Conservation (phyloP, 2,888 invertebrate genomes). For the Nephrotoma flavescens region DNA sequence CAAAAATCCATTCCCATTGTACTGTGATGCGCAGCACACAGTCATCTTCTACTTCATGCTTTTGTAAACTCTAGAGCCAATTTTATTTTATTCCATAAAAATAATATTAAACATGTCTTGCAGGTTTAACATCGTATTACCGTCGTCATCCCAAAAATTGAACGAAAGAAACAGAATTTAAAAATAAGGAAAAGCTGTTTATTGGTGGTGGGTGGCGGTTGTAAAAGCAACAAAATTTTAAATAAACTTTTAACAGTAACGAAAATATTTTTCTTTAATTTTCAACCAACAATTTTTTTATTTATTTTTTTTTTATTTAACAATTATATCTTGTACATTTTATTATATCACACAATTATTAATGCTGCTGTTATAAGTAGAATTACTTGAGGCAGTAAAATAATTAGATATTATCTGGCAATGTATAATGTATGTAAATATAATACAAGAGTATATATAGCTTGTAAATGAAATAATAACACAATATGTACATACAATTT, state of each 20-base stretch:
- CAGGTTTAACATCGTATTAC: background rate
- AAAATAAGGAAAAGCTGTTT: background rate
- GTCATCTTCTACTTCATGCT: background rate
- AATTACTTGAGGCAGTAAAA: background rate
- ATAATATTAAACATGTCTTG: background rate
- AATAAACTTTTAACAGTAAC: background rate
- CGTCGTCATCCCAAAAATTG: background rate
- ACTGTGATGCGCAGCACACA: background rate
- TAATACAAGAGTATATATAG: background rate
- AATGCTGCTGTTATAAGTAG: background rate
- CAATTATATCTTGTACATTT: background rate
- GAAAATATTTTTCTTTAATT: background rate
- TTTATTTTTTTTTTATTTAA: background rate
- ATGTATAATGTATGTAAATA: background rate
- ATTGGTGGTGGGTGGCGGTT: background rate
- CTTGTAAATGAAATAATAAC: background rate
- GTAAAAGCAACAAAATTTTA: background rate
- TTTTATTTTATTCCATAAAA: background rate
- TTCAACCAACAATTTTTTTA: background rate
- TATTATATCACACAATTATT: background rate
- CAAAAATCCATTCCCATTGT: background rate
- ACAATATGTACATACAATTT: background rate
- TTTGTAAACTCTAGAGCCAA: background rate
- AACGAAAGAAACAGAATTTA: background rate
- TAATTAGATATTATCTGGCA: background rate